These are phyloP conservation scores for Acronicta psi DNA, from an alignment of 2,888 invertebrate species.

Conservation along the genomic window DNA sequence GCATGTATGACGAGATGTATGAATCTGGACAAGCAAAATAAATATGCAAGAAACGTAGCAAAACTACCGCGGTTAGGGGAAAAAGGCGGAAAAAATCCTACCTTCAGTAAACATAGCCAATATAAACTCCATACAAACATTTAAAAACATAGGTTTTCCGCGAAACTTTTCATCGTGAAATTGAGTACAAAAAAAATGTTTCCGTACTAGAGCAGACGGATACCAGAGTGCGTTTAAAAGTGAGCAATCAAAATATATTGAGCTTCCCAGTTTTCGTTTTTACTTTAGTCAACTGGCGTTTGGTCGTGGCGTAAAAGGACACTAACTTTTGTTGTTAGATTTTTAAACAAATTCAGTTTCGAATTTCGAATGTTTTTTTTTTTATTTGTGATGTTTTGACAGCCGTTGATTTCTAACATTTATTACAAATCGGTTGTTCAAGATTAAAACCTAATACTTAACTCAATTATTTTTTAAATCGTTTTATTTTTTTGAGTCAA, in stretches of 20 bases:
- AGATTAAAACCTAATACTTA: no score
- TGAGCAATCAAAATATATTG: conserved; percentile 44
- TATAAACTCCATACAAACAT: no score
- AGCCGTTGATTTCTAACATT: not conserved
- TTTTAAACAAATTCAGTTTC: conserved; percentile 7
- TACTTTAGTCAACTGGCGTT: conserved; percentile 28
- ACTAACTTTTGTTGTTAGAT: not conserved
- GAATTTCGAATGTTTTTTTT: not conserved
- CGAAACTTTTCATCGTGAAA: not conserved
- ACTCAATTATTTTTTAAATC: no score
- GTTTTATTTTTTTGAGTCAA: no score
- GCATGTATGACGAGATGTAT: no score
- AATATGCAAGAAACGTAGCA: no score
- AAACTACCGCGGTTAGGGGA: no score
- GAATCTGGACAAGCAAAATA: no score
- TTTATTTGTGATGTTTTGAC: not conserved
- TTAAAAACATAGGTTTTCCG: no score
- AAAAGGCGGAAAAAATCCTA: no score
- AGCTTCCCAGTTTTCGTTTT: conserved; percentile 18
- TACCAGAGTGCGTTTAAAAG: conserved; percentile 21
- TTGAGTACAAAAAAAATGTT: conserved; percentile 4
- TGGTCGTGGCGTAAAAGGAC: conserved; percentile 1
- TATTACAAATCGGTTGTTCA: no score
- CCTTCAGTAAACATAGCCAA: no score
- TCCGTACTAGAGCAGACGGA: conserved; percentile 1